Evolutionary conservation across 2,797 vertebrate genomes (phyloP).

Genomic region (Ptychobarbus kaznakovi): DNA sequence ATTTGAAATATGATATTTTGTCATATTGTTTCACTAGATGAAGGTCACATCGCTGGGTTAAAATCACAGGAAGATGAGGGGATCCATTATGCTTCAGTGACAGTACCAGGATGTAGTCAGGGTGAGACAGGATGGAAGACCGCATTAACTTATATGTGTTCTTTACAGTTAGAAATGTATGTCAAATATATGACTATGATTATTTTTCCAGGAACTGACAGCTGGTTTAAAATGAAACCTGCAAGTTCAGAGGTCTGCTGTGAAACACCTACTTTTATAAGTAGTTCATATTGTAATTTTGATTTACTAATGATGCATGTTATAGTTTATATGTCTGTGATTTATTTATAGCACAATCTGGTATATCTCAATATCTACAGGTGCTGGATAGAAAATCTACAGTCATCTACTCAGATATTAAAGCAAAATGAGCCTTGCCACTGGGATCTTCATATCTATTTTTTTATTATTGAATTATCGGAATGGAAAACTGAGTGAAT

Average conservation of each 20-base stretch:
- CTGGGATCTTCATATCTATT: neutral
- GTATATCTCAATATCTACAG: neutral
- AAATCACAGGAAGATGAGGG: slow-evolving; percentile 32
- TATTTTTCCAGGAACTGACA: neutral
- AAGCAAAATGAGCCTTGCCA: neutral
- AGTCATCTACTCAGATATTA: slow-evolving; percentile 3
- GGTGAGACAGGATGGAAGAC: neutral
- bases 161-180: neutral
- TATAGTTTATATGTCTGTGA: neutral
- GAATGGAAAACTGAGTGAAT: neutral
- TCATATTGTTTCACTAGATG: neutral
- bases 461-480: neutral
- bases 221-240: neutral
- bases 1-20: neutral
- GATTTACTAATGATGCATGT: neutral
- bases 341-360: neutral
- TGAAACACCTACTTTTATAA: neutral
- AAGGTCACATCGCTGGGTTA: neutral
- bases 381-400: neutral
- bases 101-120: neutral
- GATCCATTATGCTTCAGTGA: slow-evolving; percentile 27
- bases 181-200: neutral
- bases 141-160: neutral
- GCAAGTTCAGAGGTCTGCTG: neutral
- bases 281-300: neutral